phyloP scores from a whole-genome alignment of 2,797 vertebrate genomes.

The Enteromius thamalakanensis region DNA sequence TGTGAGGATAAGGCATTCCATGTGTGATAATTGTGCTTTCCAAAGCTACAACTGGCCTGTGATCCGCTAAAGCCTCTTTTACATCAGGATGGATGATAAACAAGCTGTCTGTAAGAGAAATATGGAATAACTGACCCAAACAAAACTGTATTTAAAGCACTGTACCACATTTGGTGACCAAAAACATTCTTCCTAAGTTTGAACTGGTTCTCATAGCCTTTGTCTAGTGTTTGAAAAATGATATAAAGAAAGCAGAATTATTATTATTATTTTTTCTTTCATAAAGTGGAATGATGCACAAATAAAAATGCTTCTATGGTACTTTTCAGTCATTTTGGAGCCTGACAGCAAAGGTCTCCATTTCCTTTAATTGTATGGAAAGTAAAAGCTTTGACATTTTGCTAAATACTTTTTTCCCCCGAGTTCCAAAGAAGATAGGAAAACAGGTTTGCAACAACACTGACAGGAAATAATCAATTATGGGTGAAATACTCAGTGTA shows the following conservation, averaged over 20 bases:
- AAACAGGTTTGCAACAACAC: not conserved
- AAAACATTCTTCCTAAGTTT: not conserved
- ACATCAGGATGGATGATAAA: slow-evolving; percentile 83
- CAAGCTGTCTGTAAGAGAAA: slow-evolving; percentile 71
- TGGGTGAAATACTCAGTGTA: not conserved
- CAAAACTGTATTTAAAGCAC: not conserved
- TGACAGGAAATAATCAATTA: not conserved
- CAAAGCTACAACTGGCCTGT: slow-evolving; percentile 85
- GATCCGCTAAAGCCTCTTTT: slow-evolving; percentile 78
- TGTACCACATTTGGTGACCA: not conserved
- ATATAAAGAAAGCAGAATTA: not conserved
- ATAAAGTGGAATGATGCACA: not conserved
- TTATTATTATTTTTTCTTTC: not conserved
- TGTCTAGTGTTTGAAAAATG: not conserved
- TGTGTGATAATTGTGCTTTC: slow-evolving; percentile 93
- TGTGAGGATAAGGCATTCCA: slow-evolving; percentile 90
- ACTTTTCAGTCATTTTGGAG: not conserved
- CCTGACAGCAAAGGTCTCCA: not conserved
- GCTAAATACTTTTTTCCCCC: not conserved
- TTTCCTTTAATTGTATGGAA: not conserved
- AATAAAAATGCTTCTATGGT: not conserved
- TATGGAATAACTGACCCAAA: not conserved
- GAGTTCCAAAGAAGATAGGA: not conserved
- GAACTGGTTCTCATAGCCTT: not conserved
- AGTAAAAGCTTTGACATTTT: not conserved